Percentiles rank a stretch among this genome's conserved stretches.
phyloP scores from a whole-genome alignment of 2,797 vertebrate species.

The Esox lucius region DNA sequence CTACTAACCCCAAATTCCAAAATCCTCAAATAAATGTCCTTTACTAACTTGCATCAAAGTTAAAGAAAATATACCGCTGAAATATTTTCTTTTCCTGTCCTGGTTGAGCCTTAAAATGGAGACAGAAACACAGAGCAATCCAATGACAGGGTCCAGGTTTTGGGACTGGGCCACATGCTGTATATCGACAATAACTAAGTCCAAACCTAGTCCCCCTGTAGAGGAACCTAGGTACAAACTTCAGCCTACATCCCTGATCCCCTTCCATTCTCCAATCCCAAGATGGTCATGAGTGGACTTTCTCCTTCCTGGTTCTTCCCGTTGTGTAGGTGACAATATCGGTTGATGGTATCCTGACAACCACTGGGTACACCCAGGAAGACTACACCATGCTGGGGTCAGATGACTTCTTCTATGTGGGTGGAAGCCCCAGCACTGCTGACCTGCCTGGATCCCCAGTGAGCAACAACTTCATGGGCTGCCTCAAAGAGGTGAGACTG shows the following conservation, averaged over 20 bases:
- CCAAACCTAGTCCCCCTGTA: constrained; percentile 11
- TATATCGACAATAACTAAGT: constrained; percentile 18
- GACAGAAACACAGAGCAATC: constrained; percentile 9
- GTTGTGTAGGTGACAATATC: constrained; percentile 92
- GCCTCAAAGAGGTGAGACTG: constrained; percentile 91
- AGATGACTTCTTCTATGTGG: constrained; percentile 97
- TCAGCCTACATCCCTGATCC: neutral
- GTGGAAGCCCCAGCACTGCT: constrained; percentile 94
- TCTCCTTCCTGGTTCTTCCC: constrained; percentile 24
- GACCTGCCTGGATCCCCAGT: constrained; percentile 96
- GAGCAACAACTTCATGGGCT: constrained; percentile 99
- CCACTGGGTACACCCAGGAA: constrained; percentile 97
- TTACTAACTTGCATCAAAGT: constrained; percentile 53
- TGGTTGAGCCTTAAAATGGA: constrained; percentile 13
- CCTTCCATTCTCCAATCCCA: neutral
- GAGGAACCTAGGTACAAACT: constrained; percentile 17
- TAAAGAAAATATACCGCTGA: constrained; percentile 60
- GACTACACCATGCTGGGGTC: constrained; percentile 99
- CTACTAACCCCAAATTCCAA: constrained; percentile 44
- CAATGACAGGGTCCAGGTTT: neutral
- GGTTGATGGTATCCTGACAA: constrained; percentile 97
- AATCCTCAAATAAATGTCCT: constrained; percentile 37
- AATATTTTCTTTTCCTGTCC: constrained; percentile 62
- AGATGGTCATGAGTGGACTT: constrained; percentile 42
- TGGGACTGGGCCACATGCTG: constrained; percentile 11